Evolutionary conservation across 2,888 invertebrate genomes (phyloP).

Genomic region (Gisinianus flammeolus): DNA sequence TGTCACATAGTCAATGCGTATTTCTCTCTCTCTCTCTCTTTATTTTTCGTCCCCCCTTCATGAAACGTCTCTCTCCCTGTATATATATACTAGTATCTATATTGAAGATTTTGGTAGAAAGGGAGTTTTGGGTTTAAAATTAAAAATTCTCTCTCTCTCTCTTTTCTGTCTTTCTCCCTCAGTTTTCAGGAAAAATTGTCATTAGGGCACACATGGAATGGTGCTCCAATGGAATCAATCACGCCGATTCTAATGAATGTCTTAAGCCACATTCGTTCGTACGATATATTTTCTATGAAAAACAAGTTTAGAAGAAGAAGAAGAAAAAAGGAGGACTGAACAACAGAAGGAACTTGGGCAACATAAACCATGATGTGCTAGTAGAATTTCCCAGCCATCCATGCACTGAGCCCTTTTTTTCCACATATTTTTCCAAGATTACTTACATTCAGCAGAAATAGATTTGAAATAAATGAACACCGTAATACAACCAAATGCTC

Average conservation of each 20-base stretch:
- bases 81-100: too few species aligned
- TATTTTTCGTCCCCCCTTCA: slow-evolving; percentile 21
- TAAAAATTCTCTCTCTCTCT: slow-evolving; percentile 38
- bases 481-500: neutral
- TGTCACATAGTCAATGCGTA: slow-evolving; percentile 2
- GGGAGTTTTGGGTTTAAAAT: slow-evolving; percentile 34
- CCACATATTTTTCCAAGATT: neutral
- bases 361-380: slow-evolving; percentile 35
- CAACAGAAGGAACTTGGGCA: slow-evolving; percentile 29
- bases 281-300: slow-evolving; percentile 1
- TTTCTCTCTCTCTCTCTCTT: slow-evolving; percentile 7
- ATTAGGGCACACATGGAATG: slow-evolving; percentile 58
- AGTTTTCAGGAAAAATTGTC: slow-evolving; percentile 54
- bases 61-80: too few species aligned
- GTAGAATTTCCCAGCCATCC: slow-evolving; percentile 14
- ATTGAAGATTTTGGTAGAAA: too few species aligned
- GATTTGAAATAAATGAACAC: slow-evolving; percentile 19
- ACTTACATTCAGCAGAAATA: neutral
- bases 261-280: slow-evolving; percentile 31
- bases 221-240: slow-evolving; percentile 59
- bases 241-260: slow-evolving; percentile 54
- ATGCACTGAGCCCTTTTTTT: slow-evolving; percentile 3
- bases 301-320: slow-evolving; percentile 5
- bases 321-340: slow-evolving; percentile 9
- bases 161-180: slow-evolving; percentile 41